Conservation (phyloP, 2,113 vertebrate genomes). For the Brachyistius frenatus region DNA sequence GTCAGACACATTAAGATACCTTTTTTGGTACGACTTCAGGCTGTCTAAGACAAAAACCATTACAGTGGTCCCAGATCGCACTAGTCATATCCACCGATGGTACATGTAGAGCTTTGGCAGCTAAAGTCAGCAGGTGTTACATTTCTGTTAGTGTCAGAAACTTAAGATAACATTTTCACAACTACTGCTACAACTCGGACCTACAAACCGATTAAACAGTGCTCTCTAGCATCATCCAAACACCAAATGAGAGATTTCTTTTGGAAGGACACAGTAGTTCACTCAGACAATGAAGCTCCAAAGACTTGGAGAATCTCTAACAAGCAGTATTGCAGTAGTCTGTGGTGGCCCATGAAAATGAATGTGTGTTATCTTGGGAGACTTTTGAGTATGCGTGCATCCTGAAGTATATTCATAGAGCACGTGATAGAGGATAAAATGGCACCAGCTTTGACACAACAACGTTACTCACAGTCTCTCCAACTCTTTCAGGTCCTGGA, state of each 20-base stretch:
- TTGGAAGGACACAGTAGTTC: neutral
- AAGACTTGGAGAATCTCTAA: neutral
- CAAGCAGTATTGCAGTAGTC: neutral
- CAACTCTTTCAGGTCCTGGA: conserved; percentile 98
- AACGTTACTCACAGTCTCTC: conserved; percentile 95
- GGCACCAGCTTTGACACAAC: neutral
- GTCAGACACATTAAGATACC: too few species aligned
- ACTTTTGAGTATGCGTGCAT: neutral
- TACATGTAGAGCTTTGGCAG: neutral
- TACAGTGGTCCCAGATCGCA: too few species aligned
- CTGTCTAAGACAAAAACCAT: too few species aligned
- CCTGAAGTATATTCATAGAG: neutral
- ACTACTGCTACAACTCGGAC: neutral
- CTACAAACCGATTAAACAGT: neutral
- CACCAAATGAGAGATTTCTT: neutral
- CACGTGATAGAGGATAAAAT: conserved; percentile 4
- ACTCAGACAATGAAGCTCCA: neutral
- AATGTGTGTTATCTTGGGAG: neutral
- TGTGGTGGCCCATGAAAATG: neutral
- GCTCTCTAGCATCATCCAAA: neutral
- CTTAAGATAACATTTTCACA: neutral
- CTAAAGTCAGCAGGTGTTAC: neutral
- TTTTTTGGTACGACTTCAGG: too few species aligned
- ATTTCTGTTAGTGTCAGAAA: neutral
- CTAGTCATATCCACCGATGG: too few species aligned